phyloP scores from a whole-genome alignment of 2,113 vertebrate genomes.

The Galeopterus variegatus region DNA sequence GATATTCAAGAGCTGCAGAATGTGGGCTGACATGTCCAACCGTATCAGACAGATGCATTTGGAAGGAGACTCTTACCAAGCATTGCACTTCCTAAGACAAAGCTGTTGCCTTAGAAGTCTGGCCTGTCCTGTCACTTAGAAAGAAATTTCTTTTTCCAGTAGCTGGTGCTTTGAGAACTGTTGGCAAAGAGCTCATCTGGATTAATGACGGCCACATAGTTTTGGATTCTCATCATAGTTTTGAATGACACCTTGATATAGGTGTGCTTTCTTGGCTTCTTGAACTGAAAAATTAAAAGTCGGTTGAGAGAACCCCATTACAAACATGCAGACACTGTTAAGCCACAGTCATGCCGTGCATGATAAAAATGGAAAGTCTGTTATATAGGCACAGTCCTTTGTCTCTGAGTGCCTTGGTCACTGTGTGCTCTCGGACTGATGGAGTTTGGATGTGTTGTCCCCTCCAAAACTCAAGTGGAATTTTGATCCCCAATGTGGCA shows the following conservation, averaged over 20 bases:
- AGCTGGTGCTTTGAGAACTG: background rate
- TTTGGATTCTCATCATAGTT: background rate
- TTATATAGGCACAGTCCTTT: background rate
- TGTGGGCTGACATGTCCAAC: background rate
- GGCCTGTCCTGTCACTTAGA: background rate
- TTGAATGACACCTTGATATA: no score
- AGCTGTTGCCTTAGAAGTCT: background rate
- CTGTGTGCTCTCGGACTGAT: accelerated
- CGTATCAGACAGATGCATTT: accelerated
- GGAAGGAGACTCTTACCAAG: background rate
- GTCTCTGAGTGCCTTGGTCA: background rate
- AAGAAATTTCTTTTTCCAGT: background rate
- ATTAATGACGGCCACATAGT: background rate
- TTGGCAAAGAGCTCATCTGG: background rate
- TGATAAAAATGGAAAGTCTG: background rate
- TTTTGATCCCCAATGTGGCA: no score
- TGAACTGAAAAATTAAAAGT: background rate
- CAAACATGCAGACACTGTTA: background rate
- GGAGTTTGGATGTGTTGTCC: no score
- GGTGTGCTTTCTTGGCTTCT: background rate
- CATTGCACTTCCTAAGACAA: background rate
- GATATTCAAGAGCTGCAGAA: background rate
- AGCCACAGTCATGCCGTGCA: accelerated
- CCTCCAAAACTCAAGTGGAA: no score
- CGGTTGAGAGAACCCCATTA: background rate